Evolutionary conservation across 2,797 vertebrate species (phyloP), one percentile per base, ranked within the genome.

Genomic region (Pipistrellus nathusii): DNA sequence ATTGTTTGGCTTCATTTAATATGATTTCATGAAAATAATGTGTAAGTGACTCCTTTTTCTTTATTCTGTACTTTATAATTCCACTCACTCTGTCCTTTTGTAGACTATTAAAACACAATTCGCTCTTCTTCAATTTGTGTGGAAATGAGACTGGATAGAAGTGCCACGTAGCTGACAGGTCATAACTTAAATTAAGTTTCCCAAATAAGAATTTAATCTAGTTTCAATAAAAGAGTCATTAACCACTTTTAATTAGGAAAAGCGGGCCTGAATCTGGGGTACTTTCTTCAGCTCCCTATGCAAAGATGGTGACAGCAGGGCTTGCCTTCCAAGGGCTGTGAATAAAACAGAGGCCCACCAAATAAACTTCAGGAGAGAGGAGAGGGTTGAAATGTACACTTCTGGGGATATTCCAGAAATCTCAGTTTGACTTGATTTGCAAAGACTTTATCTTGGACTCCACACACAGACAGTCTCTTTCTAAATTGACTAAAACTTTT

Each of bases 181-280:
- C 97, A 97, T 93, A 97, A 94, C 97, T 97, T 97, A 98, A 97
- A 98, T 98, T 98, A 97, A 97, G 87, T 97, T 98, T 98, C 97
- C 97, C 96, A 98, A 97, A 98, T 98, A 98, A 96, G 97, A 97
- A 96, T 97, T 97, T 97, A 98, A 98, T 98, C 98, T 98, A 96
- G 89, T 98, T 98, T 94, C 96, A 97, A 97, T 98, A 97, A 97
- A 98, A 98, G 78, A 95, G 82, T 97, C 98, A 98, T 97, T 98
- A 97, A 97, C 93, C 85, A 94, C 95, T 96, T 98, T 98, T 98
- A 98, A 98, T 98, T 98, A 98, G 97, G 91, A 97, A 97, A 98
- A 98, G 94, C 32, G 69, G 46, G 25, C 69, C 69, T 91, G 93
- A 92, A 96, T 83, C 95, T 96, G 83, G 96, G 89, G 93, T 91